Evolutionary conservation across 1,140 invertebrate species (phyloP), one percentile per base, ranked within the genome.

Genomic region (Orius laevigatus): DNA sequence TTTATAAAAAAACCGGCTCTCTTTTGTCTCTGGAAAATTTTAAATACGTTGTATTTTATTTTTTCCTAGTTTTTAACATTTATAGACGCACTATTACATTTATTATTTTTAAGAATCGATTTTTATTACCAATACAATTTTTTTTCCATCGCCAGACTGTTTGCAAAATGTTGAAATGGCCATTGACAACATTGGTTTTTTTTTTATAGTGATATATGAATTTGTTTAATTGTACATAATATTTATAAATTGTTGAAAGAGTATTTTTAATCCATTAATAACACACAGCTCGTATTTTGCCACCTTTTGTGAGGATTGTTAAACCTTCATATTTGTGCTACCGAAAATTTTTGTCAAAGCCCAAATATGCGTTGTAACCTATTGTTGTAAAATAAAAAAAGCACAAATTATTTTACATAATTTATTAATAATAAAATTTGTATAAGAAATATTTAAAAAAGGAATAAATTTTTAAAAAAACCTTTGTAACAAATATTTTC

Each of bases 401-500:
- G 46, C 46, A 48, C 46, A 48, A 48, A 48, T 48, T 20, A 48
- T 48, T 48, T 48, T 48, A 38, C n/a, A 31, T 48, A 4, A 25
- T 25, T 3, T 25, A 25, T 35, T 19, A 38, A 20, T 48, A 48
- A 25, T 3, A 25, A 25, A 25, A 25, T n/a, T n/a, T n/a, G n/a
- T n/a, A n/a, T n/a, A n/a, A n/a, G n/a, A n/a, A n/a, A n/a, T n/a
- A n/a, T n/a, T n/a, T n/a, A 25, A 48, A 20, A 48, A 38, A 48
- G 33, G 39, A 32, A 32, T 48, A 48, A 48, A 48, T 39, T 48
- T 48, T 48, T 48, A 16, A 39, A 20, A 48, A 48, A 25, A 25
- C 25, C 46, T 48, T 48, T 48, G 46, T 48, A 48, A 48, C 46
- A 48, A 33, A 40, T 48, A 48, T 48, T 48, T 48, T 48, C 46